These are phyloP conservation scores for Moxostoma hubbsi DNA, from an alignment of 2,797 vertebrate species.

Conservation along the genomic window DNA sequence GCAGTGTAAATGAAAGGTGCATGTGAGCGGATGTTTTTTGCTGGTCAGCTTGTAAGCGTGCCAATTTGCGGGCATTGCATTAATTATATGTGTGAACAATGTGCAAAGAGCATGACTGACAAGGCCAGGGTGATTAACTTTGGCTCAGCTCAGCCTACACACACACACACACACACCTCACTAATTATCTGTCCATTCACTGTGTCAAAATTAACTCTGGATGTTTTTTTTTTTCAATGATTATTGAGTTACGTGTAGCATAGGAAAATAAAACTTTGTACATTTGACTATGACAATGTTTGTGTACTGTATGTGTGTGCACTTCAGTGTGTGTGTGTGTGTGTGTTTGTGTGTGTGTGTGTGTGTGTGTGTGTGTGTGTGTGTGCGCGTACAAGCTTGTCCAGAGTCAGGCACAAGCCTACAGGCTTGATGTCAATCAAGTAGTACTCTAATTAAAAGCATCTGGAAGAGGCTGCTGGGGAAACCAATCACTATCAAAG, in stretches of 20 bases:
- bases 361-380: conserved; percentile 27
- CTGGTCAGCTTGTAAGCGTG: conserved; percentile 65
- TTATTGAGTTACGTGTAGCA: conserved; percentile 66
- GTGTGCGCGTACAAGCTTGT: conserved; percentile 23
- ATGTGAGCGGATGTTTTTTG: conserved; percentile 50
- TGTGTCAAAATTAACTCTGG: conserved; percentile 70
- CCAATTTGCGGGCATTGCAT: conserved; percentile 52
- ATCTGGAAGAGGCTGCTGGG: conserved; percentile 84
- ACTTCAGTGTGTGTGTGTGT: conserved; percentile 28
- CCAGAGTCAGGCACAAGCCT: conserved; percentile 67
- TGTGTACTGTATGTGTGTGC: conserved; percentile 28
- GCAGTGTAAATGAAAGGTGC: not conserved
- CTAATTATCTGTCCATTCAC: conserved; percentile 73
- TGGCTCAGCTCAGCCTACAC: conserved; percentile 22
- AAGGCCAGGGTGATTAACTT: conserved; percentile 68
- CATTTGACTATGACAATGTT: conserved; percentile 58
- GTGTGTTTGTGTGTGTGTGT: conserved; percentile 15
- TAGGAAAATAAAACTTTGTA: conserved; percentile 50
- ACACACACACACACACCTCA: conserved; percentile 25
- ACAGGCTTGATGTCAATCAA: conserved; percentile 82
- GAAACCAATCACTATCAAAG: conserved; percentile 84
- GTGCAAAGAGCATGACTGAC: conserved; percentile 72
- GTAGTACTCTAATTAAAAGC: conserved; percentile 86
- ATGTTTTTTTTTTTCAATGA: conserved; percentile 77
- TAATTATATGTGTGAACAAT: conserved; percentile 63